phyloP scores from a whole-genome alignment of 2,888 invertebrate species.

The Metallyticus violacea region DNA sequence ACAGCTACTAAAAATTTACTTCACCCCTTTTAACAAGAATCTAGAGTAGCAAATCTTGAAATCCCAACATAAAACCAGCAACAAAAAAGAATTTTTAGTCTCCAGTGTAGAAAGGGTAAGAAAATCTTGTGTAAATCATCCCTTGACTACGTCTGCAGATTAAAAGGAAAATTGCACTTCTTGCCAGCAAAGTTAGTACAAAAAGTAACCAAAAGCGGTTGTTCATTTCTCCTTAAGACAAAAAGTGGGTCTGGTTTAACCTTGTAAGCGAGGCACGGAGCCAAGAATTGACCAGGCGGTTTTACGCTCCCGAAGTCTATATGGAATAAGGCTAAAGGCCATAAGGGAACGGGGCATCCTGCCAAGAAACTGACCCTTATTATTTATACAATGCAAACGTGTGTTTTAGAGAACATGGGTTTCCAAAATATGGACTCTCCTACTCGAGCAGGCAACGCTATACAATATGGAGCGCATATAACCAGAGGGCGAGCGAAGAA shows the following conservation, averaged over 20 bases:
- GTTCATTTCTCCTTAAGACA: background rate
- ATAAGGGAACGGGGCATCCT: background rate
- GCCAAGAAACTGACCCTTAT: slow-evolving; percentile 28
- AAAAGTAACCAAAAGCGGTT: background rate
- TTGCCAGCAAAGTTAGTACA: background rate
- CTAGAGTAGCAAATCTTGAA: background rate
- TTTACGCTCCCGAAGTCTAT: background rate
- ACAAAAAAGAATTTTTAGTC: too few species aligned
- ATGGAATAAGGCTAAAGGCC: slow-evolving; percentile 7
- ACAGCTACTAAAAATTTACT: too few species aligned
- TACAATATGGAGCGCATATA: slow-evolving; percentile 24
- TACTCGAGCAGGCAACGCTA: background rate
- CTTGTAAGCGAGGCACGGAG: background rate
- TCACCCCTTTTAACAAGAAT: background rate
- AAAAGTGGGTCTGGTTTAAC: slow-evolving; percentile 12
- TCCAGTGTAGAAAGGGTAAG: background rate
- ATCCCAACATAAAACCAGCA: too few species aligned
- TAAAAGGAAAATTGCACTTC: background rate
- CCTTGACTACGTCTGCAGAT: background rate
- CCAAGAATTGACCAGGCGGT: slow-evolving; percentile 16
- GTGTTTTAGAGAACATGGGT: slow-evolving; percentile 22
- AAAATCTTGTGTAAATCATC: background rate
- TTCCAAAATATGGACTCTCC: slow-evolving; percentile 24
- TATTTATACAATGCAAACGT: slow-evolving; percentile 32
- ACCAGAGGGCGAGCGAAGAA: background rate